Percentiles rank a stretch among this genome's conserved stretches.
phyloP scores from a whole-genome alignment of 2,888 invertebrate species.

The Tachina fera region DNA sequence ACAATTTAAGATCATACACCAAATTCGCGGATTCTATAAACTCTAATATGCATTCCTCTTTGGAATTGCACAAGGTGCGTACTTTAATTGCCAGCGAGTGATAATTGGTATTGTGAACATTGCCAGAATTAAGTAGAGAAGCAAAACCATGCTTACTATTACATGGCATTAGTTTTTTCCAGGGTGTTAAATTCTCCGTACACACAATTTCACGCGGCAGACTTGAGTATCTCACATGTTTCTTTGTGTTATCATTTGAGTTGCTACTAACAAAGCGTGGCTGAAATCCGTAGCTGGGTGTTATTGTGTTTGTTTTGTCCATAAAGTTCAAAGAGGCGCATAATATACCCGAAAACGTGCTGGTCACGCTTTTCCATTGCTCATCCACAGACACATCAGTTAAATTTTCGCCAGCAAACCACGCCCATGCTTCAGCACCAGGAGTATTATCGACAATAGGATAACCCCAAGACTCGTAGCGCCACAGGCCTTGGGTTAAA shows the following conservation, averaged over 20 bases:
- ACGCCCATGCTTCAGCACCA: constrained; percentile 96
- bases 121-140: constrained; percentile 93
- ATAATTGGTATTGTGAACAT: constrained; percentile 95
- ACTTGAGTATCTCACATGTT: constrained; percentile 90
- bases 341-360: constrained; percentile 95
- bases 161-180: constrained; percentile 98
- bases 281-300: constrained; percentile 92
- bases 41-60: constrained; percentile 88
- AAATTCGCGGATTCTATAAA: constrained; percentile 93
- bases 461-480: constrained; percentile 96
- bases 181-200: constrained; percentile 99
- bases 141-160: constrained; percentile 94
- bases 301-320: constrained; percentile 91
- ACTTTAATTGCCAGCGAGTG: constrained; percentile 95
- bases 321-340: constrained; percentile 98
- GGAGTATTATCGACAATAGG: constrained; percentile 94
- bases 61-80: constrained; percentile 88
- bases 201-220: constrained; percentile 98
- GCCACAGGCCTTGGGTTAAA: constrained; percentile 97
- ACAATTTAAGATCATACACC: constrained; percentile 89
- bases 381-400: constrained; percentile 85
- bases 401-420: constrained; percentile 89
- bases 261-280: constrained; percentile 85
- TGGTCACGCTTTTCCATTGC: constrained; percentile 94
- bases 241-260: constrained; percentile 85